Conservation (phyloP, 2,888 invertebrate species). For the Eristalis tenax region DNA sequence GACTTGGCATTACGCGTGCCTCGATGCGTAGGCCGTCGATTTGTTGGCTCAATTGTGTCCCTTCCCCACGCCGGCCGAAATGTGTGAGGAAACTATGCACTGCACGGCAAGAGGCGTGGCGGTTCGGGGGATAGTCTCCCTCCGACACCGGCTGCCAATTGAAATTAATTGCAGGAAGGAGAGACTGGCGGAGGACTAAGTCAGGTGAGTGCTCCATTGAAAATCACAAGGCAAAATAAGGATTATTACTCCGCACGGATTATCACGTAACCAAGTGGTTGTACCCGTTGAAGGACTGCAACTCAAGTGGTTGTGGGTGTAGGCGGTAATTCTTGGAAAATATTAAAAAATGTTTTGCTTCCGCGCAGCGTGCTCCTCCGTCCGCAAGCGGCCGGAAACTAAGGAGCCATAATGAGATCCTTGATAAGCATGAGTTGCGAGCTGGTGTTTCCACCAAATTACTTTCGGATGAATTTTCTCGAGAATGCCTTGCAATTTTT, state of each 20-base stretch:
- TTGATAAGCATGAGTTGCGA: slow-evolving; percentile 44
- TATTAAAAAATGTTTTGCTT: neutral
- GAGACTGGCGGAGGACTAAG: neutral
- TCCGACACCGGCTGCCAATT: neutral
- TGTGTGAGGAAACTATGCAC: neutral
- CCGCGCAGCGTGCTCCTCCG: neutral
- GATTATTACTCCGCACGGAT: slow-evolving; percentile 21
- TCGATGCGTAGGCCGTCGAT: slow-evolving; percentile 37
- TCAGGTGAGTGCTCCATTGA: slow-evolving; percentile 1
- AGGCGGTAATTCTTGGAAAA: slow-evolving; percentile 16
- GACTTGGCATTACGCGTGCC: slow-evolving; percentile 50
- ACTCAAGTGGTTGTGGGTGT: neutral
- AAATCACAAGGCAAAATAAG: slow-evolving; percentile 20
- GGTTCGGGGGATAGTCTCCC: neutral
- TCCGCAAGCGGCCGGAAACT: slow-evolving; percentile 9
- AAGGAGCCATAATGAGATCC: slow-evolving; percentile 53
- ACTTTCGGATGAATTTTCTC: slow-evolving; percentile 39
- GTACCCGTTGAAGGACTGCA: slow-evolving; percentile 1
- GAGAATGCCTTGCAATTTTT: neutral
- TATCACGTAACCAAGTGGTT: slow-evolving; percentile 20
- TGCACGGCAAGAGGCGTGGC: neutral
- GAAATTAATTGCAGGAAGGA: neutral
- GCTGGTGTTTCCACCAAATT: slow-evolving; percentile 51
- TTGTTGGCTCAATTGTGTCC: neutral
- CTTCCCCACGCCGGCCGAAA: neutral